These are phyloP conservation scores for Chrysotoxum bicinctum DNA, from an alignment of 2,888 invertebrate genomes.

Conservation along the genomic window DNA sequence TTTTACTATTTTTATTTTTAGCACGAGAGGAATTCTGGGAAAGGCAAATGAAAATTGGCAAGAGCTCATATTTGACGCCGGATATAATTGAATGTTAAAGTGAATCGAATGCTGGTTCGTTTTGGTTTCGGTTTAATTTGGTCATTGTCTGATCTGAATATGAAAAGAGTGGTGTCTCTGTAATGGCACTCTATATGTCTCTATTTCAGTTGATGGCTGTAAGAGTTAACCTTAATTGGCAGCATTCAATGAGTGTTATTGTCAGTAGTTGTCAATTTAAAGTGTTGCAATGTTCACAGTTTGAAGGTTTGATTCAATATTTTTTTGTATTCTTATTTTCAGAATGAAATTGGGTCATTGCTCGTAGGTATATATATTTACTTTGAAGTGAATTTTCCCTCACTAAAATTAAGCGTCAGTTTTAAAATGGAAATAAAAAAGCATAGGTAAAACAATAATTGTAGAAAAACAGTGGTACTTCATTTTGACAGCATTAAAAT, in stretches of 20 bases:
- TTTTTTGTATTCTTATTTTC: not conserved
- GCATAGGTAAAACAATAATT: too few relatives aligned
- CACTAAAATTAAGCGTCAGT: too few relatives aligned
- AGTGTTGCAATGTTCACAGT: not conserved
- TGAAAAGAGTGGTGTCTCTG: not conserved
- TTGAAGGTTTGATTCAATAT: not conserved
- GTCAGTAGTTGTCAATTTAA: constrained; percentile 1
- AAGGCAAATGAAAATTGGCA: constrained; percentile 13
- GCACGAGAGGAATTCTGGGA: not conserved
- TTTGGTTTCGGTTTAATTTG: not conserved
- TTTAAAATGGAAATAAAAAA: too few relatives aligned
- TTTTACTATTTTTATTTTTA: not conserved
- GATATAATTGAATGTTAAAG: constrained; percentile 20
- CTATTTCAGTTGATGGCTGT: not conserved
- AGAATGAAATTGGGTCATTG: not conserved
- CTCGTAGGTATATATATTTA: not conserved
- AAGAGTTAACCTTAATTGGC: constrained; percentile 16
- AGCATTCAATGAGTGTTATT: constrained; percentile 4
- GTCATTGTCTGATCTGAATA: constrained; percentile 1
- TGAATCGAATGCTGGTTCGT: not conserved
- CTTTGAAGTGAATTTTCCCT: too few relatives aligned
- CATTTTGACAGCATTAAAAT: not conserved
- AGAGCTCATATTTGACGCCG: not conserved
- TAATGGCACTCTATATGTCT: not conserved
- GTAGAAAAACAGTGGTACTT: not conserved